Base-by-base conservation (phyloP, 2,113 vertebrate genomes). In the Eubucco bourcierii region DNA sequence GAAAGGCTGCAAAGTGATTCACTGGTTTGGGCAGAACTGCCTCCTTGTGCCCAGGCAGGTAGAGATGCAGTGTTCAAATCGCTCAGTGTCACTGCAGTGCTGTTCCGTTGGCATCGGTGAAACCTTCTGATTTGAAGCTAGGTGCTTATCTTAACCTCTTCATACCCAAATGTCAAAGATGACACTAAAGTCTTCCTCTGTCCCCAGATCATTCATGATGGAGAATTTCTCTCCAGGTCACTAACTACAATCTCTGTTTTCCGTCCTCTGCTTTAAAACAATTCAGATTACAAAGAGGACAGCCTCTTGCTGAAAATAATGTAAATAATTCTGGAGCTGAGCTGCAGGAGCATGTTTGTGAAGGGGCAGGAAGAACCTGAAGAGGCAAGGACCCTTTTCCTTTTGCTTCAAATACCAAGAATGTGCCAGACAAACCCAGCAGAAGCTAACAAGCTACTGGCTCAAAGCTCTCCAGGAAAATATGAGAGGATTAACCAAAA, bases 381-480 rank as follows among this genome's bases (percentile, higher is more conserved):
- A 66, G 61, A 85, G 56, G 84, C 5, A 17, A 0, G 7, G 64
- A 75, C 39, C n/a, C 23, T 80, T 83, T 82, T 79, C 64, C 37
- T 80, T 85, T 96, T 85, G 65, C 50, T 96, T 88, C 76, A 91
- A 67, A 72, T 86, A 94, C 73, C 65, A 97, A 92, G 93, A 97
- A 96, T 90, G 70, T 81, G 86, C 88, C 96, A 82, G 95, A 95
- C 80, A 97, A 96, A 97, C 95, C 67, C 28, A 18, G 80, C 82
- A 92, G 94, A 93, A 94, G 80, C 86, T 53, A 85, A 95, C 96
- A 88, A 88, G 93, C 91, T 90, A 74, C 86, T 60, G 80, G 41
- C 41, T 87, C 92, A 91, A 83, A 95, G 78, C 88, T 95, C 95
- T 95, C 91, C 92, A 95, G 94, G 84, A 97, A 96, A 90, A 95